Conservation (phyloP, 2,113 vertebrate genomes). For the Ochotona princeps region DNA sequence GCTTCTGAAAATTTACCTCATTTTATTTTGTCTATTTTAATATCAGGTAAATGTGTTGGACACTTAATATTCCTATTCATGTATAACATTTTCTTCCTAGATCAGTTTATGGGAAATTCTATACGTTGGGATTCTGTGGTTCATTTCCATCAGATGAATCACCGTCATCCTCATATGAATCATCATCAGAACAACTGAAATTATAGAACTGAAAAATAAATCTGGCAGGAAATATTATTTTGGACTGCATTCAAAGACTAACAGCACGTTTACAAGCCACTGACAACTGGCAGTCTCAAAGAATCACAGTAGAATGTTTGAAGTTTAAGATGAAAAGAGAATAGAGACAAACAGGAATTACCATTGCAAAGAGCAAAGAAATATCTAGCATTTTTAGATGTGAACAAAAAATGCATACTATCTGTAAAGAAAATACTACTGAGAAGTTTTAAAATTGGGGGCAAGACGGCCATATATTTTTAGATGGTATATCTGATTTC, state of each 20-base stretch:
- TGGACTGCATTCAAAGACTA: slow-evolving; percentile 37
- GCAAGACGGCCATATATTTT: background rate
- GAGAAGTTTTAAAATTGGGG: slow-evolving; percentile 29
- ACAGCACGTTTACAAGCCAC: slow-evolving; percentile 60
- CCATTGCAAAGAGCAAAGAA: background rate
- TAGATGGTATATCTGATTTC: background rate
- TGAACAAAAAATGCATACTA: slow-evolving; percentile 38
- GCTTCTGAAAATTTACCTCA: slow-evolving; percentile 24
- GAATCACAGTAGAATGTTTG: slow-evolving; percentile 50
- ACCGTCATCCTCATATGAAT: slow-evolving; percentile 73
- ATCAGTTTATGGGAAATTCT: slow-evolving; percentile 47
- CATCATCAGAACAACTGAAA: slow-evolving; percentile 65
- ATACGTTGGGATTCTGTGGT: slow-evolving; percentile 45
- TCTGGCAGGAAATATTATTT: slow-evolving; percentile 57
- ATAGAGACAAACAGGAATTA: slow-evolving; percentile 23
- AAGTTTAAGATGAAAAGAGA: slow-evolving; percentile 41
- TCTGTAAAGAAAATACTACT: slow-evolving; percentile 49
- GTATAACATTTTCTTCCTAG: slow-evolving; percentile 55
- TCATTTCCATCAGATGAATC: slow-evolving; percentile 73
- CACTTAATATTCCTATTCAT: slow-evolving; percentile 15
- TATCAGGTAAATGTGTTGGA: slow-evolving; percentile 50
- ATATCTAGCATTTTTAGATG: slow-evolving; percentile 24
- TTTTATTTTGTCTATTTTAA: slow-evolving; percentile 13
- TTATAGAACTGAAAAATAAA: slow-evolving; percentile 55
- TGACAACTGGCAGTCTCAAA: slow-evolving; percentile 38